Conservation (phyloP, 2,113 vertebrate species). For the Apodemus speciosus region DNA sequence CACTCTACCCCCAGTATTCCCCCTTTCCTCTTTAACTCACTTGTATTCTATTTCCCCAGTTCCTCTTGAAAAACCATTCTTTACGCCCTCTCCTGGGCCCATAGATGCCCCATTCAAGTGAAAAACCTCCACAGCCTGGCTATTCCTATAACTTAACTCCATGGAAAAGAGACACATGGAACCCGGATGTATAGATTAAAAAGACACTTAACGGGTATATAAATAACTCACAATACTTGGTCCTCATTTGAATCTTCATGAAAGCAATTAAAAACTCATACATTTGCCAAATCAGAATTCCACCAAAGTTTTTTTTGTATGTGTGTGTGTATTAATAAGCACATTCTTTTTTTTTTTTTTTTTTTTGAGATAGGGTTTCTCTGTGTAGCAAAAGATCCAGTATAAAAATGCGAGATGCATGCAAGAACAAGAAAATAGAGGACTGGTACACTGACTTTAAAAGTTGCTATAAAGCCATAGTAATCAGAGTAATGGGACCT, state of each 20-base stretch:
- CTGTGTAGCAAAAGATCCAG: background rate
- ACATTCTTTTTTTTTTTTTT: background rate
- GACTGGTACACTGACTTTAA: background rate
- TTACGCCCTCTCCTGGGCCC: too few species aligned
- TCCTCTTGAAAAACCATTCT: background rate
- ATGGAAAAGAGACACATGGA: background rate
- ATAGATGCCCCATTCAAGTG: background rate
- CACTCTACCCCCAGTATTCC: fast-evolving
- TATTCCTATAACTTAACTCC: background rate
- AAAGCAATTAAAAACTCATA: background rate
- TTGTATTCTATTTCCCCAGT: background rate
- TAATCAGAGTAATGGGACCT: background rate
- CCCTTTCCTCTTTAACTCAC: background rate
- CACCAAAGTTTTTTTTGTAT: background rate
- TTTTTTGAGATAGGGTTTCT: background rate
- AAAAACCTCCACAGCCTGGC: background rate
- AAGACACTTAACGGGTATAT: background rate
- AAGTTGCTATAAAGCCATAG: background rate
- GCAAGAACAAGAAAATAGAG: slow-evolving; percentile 9
- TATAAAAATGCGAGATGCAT: background rate
- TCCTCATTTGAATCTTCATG: background rate
- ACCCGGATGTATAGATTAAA: slow-evolving; percentile 2
- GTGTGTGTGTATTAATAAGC: background rate
- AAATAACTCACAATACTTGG: background rate
- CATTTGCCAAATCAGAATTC: background rate